A percentile compares a stretch with the other conserved stretches of the same genome.
Evolutionary conservation across 2,888 invertebrate species (phyloP).

Genomic region (Seladonia tumulorum): DNA sequence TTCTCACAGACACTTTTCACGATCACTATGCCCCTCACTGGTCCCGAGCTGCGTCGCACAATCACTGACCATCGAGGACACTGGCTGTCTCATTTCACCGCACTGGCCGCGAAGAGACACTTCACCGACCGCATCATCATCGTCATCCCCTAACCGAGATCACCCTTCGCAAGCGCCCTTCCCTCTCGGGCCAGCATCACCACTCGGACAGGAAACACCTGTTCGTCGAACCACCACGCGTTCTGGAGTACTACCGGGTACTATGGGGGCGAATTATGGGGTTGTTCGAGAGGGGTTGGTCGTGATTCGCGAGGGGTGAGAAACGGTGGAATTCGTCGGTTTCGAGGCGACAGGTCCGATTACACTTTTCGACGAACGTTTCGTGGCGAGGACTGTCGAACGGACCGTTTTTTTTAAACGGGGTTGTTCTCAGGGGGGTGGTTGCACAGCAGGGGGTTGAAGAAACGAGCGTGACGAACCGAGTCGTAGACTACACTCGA

Average conservation of each 20-base stretch:
- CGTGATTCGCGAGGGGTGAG: not conserved
- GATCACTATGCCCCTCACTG: constrained; percentile 4
- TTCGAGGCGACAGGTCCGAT: not conserved
- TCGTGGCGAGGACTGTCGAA: not conserved
- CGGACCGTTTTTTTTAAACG: not conserved
- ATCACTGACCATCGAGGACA: constrained; percentile 32
- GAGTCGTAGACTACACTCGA: constrained; percentile 32
- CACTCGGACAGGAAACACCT: constrained; percentile 18
- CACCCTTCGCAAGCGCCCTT: not conserved
- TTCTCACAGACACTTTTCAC: constrained; percentile 17
- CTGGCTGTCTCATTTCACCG: constrained; percentile 45
- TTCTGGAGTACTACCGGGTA: not conserved
- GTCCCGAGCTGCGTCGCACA: constrained; percentile 15
- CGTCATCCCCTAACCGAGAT: constrained; percentile 9
- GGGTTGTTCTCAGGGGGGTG: not conserved
- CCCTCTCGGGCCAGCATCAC: not conserved
- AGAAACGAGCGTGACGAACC: constrained; percentile 15
- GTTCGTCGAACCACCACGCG: constrained; percentile 5
- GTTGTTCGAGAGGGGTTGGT: not conserved
- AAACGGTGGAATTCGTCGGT: not conserved
- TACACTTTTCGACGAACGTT: not conserved
- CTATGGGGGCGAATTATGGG: not conserved
- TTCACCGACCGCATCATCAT: not conserved
- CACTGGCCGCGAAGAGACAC: not conserved
- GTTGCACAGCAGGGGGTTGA: not conserved